Base-by-base conservation (phyloP, 2,888 invertebrate genomes). In the Platerodrilus igneus region DNA sequence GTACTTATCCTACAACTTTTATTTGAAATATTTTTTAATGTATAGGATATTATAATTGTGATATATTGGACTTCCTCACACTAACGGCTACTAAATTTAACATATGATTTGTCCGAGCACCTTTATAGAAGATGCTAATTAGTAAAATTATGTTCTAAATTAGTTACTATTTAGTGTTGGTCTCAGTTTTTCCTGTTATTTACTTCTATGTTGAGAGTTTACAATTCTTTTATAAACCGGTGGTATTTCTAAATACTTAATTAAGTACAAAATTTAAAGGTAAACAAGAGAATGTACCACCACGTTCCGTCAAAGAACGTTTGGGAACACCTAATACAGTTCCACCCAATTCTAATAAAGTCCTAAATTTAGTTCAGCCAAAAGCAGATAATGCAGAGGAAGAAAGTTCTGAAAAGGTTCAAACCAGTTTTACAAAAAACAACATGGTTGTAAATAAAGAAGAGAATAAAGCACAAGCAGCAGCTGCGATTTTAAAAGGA, bases 211-310 rank as follows among this genome's bases (percentile, higher is more conserved):
- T n/a, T n/a, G n/a, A n/a, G n/a, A n/a, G n/a, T n/a, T n/a, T n/a
- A n/a, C n/a, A n/a, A n/a, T n/a, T n/a, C n/a, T n/a, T n/a, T n/a
- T n/a, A n/a, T n/a, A n/a, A n/a, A n/a, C n/a, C n/a, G n/a, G 4
- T 27, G 3, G 4, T 16, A 11, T 27, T 4, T 9, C 4, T 10
- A 4, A 13, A 14, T 11, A 16, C 4, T 11, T 6, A 4, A 6
- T 6, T 13, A 28, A 2, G 3, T 16, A 32, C 19, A 31, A 21
- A 22, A 7, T 22, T 39, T 14, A 64, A 76, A 72, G 77, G 73
- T 47, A 79, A 80, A 55, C 78, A 78, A 60, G 78, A 79, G 54
- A 78, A 78, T 62, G 66, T 71, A n/a, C 69, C 70, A 15, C 65
- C 67, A 2, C 51, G 58, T 27, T 54, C 60, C 7, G 64, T 73